Evolutionary conservation across 2,888 invertebrate genomes (phyloP), one percentile per base, ranked within the genome.

Genomic region (Platycheirus rosarum): DNA sequence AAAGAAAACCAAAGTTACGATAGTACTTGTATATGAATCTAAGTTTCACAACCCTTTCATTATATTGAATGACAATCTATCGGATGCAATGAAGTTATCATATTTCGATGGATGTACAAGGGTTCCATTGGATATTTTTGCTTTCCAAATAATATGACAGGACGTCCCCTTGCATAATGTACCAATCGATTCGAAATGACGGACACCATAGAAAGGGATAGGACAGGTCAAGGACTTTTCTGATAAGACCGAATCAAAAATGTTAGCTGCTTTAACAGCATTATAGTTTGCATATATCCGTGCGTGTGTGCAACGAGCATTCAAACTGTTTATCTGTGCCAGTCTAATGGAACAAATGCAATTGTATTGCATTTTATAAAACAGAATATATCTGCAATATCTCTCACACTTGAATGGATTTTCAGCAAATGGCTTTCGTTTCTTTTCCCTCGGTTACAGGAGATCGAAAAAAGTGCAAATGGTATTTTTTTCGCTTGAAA

Each of bases 81-180:
- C 20, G 57, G 57, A 74, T 57, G 49, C 74, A 57, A 74, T 74
- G 66, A 74, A 66, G 74, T 66, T 66, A 66, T 74, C 55, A 74
- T 74, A 74, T 74, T 74, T 74, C 11, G 42, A 65, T 11, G 55
- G 48, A 73, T 48, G 26, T 11, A 42, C 53, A 11, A 48, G 16
- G 46, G 35, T n/a, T 57, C 29, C 23, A 57, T 53, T 23, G 42
- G 53, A 53, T 66, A 8, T 8, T 44, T 20, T 62, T 29, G 29
- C 42, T 32, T 3, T 42, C 14, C 18, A 26, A n/a, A 11, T 40
- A 49, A 65, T 40, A 7, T 37, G 37, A 49, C 23, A 32, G 7
- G 7, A 32, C 29, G 8, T 16, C 46, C 40, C 42, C 26, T 20
- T 13, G 46, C 37, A 26, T 35, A 32, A 55, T 26, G 14, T 35